Conservation (phyloP, 2,797 vertebrate species). For the Chelidonichthys spinosus region DNA sequence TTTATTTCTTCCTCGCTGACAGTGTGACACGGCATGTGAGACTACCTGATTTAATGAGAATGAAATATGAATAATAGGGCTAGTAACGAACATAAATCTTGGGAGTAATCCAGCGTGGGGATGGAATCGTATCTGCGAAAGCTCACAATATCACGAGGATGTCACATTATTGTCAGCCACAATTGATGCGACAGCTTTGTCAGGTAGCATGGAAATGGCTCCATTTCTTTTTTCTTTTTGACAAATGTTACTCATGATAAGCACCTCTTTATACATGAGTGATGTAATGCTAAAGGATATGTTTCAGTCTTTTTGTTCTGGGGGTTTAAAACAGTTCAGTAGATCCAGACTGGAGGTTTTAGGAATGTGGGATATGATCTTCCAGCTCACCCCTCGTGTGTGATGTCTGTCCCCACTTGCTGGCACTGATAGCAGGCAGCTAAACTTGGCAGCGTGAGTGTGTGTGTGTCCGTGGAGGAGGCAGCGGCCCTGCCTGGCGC, state of each 20-base stretch:
- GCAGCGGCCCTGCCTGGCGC: slow-evolving; percentile 46
- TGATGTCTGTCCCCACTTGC: slow-evolving; percentile 68
- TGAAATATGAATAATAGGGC: slow-evolving; percentile 2
- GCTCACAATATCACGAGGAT: background rate
- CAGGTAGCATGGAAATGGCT: slow-evolving; percentile 5
- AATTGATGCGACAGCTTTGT: slow-evolving; percentile 29
- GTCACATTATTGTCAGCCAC: slow-evolving; percentile 8
- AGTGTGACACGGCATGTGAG: slow-evolving; percentile 2
- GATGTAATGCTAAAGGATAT: background rate
- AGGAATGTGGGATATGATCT: slow-evolving; percentile 73
- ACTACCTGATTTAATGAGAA: slow-evolving; percentile 1
- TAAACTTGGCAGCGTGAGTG: slow-evolving; percentile 79
- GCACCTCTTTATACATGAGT: background rate
- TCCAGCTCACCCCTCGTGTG: slow-evolving; percentile 40
- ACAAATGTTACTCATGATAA: slow-evolving; percentile 7
- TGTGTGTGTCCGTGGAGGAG: slow-evolving; percentile 49
- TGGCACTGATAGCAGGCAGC: slow-evolving; percentile 81
- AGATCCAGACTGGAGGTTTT: slow-evolving; percentile 46
- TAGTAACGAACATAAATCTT: background rate
- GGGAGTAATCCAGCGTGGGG: slow-evolving; percentile 7
- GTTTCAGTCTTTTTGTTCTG: background rate
- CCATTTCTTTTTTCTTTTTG: slow-evolving; percentile 3
- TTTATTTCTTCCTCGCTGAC: background rate
- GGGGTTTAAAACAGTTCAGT: background rate
- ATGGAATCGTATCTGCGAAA: slow-evolving; percentile 12